phyloP scores from a whole-genome alignment of 2,797 vertebrate species.

The Cephalopachus bancanus region DNA sequence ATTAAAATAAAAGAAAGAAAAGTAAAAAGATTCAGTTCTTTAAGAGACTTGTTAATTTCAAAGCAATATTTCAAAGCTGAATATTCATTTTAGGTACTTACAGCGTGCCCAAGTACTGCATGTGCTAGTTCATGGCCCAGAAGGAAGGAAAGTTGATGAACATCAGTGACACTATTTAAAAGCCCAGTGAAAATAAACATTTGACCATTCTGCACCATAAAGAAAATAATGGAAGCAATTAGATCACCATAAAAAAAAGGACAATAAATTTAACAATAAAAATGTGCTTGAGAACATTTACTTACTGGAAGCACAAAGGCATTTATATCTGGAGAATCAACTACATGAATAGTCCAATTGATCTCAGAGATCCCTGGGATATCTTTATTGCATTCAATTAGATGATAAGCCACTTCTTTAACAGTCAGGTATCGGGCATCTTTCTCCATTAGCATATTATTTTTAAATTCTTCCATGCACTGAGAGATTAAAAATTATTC shows the following conservation, averaged over 20 bases:
- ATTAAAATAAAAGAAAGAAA: constrained; percentile 1
- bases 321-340: constrained; percentile 92
- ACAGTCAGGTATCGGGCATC: constrained; percentile 93
- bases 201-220: constrained; percentile 92
- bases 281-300: constrained; percentile 49
- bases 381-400: constrained; percentile 94
- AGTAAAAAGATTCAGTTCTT: constrained; percentile 44
- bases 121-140: constrained; percentile 98
- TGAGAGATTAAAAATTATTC: constrained; percentile 82
- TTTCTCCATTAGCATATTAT: constrained; percentile 90
- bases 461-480: constrained; percentile 94
- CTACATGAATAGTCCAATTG: constrained; percentile 94
- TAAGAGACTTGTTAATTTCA: constrained; percentile 7
- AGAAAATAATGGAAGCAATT: constrained; percentile 65
- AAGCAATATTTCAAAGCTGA: not conserved
- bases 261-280: constrained; percentile 52
- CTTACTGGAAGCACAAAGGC: constrained; percentile 97
- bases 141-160: constrained; percentile 95
- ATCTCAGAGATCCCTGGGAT: constrained; percentile 91
- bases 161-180: constrained; percentile 91
- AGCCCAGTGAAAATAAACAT: constrained; percentile 98
- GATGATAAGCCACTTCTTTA: constrained; percentile 90
- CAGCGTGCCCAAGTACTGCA: constrained; percentile 94
- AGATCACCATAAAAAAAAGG: constrained; percentile 42
- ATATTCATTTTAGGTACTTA: constrained; percentile 88